phyloP scores from a whole-genome alignment of 2,888 invertebrate species.

The Busseola fusca region DNA sequence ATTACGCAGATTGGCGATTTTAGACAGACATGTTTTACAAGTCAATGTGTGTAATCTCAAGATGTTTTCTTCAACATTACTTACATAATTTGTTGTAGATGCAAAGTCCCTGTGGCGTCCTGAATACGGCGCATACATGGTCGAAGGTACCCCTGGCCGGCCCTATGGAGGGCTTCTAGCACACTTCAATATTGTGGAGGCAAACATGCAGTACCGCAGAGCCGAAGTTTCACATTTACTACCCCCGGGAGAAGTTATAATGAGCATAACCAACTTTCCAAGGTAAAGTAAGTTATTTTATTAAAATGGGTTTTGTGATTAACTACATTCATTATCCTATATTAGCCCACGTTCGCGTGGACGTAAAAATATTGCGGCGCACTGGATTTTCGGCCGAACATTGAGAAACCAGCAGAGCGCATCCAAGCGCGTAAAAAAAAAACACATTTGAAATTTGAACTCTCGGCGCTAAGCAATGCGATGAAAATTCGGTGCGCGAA shows the following conservation, averaged over 20 bases:
- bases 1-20: background rate
- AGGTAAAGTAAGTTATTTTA: conserved; percentile 88
- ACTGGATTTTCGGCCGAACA: background rate
- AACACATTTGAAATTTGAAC: background rate
- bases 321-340: background rate
- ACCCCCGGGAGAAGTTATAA: conserved; percentile 93
- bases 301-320: conserved; percentile 33
- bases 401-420: background rate
- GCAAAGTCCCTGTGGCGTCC: conserved; percentile 98
- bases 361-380: background rate
- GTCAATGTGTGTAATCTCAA: background rate
- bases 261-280: conserved; percentile 98
- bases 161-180: conserved; percentile 98
- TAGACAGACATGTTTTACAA: background rate
- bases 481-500: background rate
- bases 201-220: conserved; percentile 97
- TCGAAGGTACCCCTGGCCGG: conserved; percentile 99
- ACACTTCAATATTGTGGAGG: conserved; percentile 99
- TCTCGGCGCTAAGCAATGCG: background rate
- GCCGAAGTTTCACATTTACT: conserved; percentile 95
- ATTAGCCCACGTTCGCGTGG: background rate
- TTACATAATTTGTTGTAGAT: conserved; percentile 75
- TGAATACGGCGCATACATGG: conserved; percentile 99
- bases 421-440: background rate
- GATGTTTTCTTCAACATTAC: background rate